Conservation (phyloP, 2,113 vertebrate genomes). For the Leptobrachium leishanense region DNA sequence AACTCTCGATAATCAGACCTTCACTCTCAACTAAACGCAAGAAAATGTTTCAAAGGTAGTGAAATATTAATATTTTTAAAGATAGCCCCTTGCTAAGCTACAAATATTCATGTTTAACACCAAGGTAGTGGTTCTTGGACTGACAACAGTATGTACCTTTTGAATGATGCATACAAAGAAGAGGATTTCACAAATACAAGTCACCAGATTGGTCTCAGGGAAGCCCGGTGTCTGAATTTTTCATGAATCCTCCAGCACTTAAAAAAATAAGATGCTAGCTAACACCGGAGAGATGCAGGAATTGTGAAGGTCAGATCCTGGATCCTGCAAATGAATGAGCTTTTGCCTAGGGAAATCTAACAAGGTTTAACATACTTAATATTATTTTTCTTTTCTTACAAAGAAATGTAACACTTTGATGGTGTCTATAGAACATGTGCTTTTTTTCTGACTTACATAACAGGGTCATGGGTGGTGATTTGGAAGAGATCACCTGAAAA, state of each 20-base stretch:
- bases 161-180: slow-evolving; percentile 82
- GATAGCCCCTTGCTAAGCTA: slow-evolving; percentile 79
- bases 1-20: slow-evolving; percentile 57
- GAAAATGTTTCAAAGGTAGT: slow-evolving; percentile 75
- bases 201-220: slow-evolving; percentile 92
- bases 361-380: slow-evolving; percentile 71
- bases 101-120: slow-evolving; percentile 87
- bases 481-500: slow-evolving; percentile 48
- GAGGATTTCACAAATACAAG: slow-evolving; percentile 89
- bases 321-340: slow-evolving; percentile 71
- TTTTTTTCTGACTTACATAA: slow-evolving; percentile 44
- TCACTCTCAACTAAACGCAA: slow-evolving; percentile 65
- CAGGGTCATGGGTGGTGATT: slow-evolving; percentile 42
- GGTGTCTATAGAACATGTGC: slow-evolving; percentile 59
- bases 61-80: slow-evolving; percentile 83
- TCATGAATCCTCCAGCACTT: slow-evolving; percentile 95
- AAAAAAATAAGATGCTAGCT: slow-evolving; percentile 84
- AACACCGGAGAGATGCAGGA: slow-evolving; percentile 74
- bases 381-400: slow-evolving; percentile 68
- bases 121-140: slow-evolving; percentile 77
- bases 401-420: slow-evolving; percentile 58
- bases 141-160: slow-evolving; percentile 80
- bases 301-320: slow-evolving; percentile 79
- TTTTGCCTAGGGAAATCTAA: slow-evolving; percentile 73
- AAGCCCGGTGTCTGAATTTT: slow-evolving; percentile 92